Conservation (phyloP, 2,797 vertebrate species). For the Dryobates pubescens region DNA sequence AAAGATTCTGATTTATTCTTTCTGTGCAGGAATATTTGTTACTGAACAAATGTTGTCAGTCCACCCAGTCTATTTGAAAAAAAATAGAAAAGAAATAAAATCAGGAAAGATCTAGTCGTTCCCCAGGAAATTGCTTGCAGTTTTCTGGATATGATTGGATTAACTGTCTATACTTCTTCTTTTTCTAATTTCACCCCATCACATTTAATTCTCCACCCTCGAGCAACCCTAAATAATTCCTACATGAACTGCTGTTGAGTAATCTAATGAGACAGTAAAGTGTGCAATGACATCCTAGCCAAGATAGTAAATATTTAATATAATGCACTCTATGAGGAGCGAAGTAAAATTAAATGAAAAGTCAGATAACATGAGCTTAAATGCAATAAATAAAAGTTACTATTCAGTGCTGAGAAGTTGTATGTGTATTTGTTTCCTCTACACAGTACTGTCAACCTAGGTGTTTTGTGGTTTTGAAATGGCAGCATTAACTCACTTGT, state of each 20-base stretch:
- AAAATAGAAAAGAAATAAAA: background rate
- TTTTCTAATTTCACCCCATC: conserved; percentile 32
- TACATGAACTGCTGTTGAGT: conserved; percentile 18
- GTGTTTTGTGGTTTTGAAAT: conserved; percentile 52
- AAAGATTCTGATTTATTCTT: background rate
- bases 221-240: conserved; percentile 38
- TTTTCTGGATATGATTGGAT: conserved; percentile 6
- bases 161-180: background rate
- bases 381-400: conserved; percentile 47
- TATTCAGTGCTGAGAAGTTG: conserved; percentile 44
- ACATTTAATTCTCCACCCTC: conserved; percentile 30
- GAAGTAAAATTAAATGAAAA: conserved; percentile 70
- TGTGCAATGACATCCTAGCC: conserved; percentile 53
- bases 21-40: background rate
- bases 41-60: background rate
- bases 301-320: conserved; percentile 66
- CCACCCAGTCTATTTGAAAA: background rate
- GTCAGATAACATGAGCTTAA: conserved; percentile 56
- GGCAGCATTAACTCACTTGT: conserved; percentile 37
- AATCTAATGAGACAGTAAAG: conserved; percentile 52
- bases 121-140: background rate
- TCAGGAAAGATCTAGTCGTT: background rate
- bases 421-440: conserved; percentile 25
- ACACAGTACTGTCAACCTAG: background rate
- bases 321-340: conserved; percentile 44